These are phyloP conservation scores for Yponomeuta plumbellus DNA, from an alignment of 2,888 invertebrate species.

Conservation along the genomic window DNA sequence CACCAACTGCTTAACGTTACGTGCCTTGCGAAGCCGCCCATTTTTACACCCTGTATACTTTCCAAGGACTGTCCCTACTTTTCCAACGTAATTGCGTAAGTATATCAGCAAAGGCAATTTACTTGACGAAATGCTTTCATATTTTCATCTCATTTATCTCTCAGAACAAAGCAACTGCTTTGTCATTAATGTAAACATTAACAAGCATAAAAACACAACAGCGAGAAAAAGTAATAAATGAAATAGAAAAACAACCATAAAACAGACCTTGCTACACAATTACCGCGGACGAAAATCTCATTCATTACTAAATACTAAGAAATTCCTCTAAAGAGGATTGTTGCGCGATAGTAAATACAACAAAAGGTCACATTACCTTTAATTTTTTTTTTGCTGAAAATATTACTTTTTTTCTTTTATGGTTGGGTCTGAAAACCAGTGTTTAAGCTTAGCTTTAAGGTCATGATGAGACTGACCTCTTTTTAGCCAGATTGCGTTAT, in stretches of 20 bases:
- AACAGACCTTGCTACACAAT: constrained; percentile 47
- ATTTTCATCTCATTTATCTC: neutral
- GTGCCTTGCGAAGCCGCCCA: too few relatives aligned
- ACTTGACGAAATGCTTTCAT: neutral
- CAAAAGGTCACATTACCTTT: neutral
- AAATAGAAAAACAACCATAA: constrained; percentile 45
- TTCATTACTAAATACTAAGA: constrained; percentile 57
- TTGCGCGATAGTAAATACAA: constrained; percentile 31
- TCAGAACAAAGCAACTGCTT: constrained; percentile 20
- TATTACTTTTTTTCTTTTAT: too few relatives aligned
- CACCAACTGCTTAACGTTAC: too few relatives aligned
- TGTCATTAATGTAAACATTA: constrained; percentile 53
- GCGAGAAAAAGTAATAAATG: constrained; percentile 54
- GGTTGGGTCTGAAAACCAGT: too few relatives aligned
- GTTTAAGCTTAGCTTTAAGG: too few relatives aligned
- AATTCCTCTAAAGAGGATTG: constrained; percentile 5
- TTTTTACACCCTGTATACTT: too few relatives aligned
- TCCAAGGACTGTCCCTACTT: too few relatives aligned
- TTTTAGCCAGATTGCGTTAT: too few relatives aligned
- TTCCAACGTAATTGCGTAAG: too few relatives aligned
- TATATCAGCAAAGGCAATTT: neutral
- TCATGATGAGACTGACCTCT: too few relatives aligned
- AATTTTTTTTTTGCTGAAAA: too few relatives aligned
- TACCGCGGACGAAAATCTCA: constrained; percentile 40
- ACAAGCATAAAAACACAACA: constrained; percentile 36